A percentile compares a stretch with the other conserved stretches of the same genome.
These are phyloP conservation scores for Nansenia antarctica DNA, from an alignment of 2,113 vertebrate genomes.

Conservation along the genomic window DNA sequence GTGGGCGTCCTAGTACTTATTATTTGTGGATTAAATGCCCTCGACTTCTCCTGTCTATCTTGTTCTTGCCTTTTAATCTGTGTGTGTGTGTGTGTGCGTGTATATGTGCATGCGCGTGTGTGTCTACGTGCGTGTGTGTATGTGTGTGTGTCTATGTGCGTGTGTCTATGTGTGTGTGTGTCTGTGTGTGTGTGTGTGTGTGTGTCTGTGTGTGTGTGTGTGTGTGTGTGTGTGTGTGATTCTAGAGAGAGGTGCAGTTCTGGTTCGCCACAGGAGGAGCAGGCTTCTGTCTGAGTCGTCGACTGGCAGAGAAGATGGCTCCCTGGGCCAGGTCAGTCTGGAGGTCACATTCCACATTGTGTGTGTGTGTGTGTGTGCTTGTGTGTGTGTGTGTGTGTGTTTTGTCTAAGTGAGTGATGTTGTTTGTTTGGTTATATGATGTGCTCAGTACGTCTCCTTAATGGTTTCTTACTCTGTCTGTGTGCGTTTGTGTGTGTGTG, in stretches of 20 bases:
- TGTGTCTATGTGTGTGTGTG: too few species aligned
- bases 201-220: slow-evolving; percentile 29
- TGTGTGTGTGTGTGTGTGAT: too few species aligned
- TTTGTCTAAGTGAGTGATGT: background rate
- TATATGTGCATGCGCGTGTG: too few species aligned
- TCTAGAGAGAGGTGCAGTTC: slow-evolving; percentile 85
- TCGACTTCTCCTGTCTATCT: too few species aligned
- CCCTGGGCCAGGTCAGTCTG: slow-evolving; percentile 90
- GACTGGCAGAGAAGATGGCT: slow-evolving; percentile 85
- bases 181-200: background rate
- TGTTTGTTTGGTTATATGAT: too few species aligned
- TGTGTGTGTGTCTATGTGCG: too few species aligned
- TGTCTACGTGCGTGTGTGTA: too few species aligned
- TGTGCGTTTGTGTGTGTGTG: background rate
- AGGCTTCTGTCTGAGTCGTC: slow-evolving; percentile 89
- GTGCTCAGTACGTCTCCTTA: background rate
- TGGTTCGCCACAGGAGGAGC: slow-evolving; percentile 96
- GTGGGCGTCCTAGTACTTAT: too few species aligned
- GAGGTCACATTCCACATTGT: background rate
- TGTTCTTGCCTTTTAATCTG: too few species aligned
- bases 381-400: slow-evolving; percentile 1
- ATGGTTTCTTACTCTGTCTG: too few species aligned
- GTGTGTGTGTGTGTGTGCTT: background rate
- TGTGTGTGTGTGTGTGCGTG: too few species aligned
- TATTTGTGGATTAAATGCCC: too few species aligned